A percentile compares a stretch with the other conserved stretches of the same genome.
These are phyloP conservation scores for Drosophila fuyamai DNA, from an alignment of 1,140 invertebrate species.

Conservation along the genomic window DNA sequence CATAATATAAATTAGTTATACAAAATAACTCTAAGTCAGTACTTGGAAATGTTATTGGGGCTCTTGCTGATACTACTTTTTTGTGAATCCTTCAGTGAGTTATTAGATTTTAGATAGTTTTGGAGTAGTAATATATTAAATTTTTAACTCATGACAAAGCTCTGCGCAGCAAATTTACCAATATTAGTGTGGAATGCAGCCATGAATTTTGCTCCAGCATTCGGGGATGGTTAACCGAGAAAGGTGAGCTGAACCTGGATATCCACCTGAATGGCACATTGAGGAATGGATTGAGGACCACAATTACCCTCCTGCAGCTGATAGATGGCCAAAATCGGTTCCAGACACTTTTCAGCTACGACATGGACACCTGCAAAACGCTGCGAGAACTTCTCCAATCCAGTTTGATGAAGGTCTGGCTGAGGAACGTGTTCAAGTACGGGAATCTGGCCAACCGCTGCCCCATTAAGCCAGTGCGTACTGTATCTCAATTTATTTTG, in stretches of 20 bases:
- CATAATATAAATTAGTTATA: slow-evolving; percentile 3
- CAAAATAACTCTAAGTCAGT: background rate
- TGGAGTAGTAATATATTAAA: background rate
- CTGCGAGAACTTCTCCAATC: slow-evolving; percentile 37
- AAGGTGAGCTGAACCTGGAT: slow-evolving; percentile 33
- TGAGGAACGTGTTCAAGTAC: slow-evolving; percentile 62
- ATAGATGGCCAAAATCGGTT: slow-evolving; percentile 28
- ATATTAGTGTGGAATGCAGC: slow-evolving; percentile 29
- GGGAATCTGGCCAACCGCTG: slow-evolving; percentile 50
- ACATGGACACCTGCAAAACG: slow-evolving; percentile 58
- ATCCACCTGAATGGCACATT: slow-evolving; percentile 39
- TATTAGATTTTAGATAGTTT: background rate
- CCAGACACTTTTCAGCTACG: slow-evolving; percentile 56
- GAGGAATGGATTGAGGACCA: slow-evolving; percentile 26
- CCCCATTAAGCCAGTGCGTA: slow-evolving; percentile 55
- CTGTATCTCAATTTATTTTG: no score
- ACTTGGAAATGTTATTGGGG: slow-evolving; percentile 12
- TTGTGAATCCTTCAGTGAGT: slow-evolving; percentile 38
- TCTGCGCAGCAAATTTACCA: slow-evolving; percentile 36
- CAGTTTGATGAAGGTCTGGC: slow-evolving; percentile 52
- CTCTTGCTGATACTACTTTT: slow-evolving; percentile 2
- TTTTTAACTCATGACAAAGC: background rate
- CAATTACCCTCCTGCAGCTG: slow-evolving; percentile 35
- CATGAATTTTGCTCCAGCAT: slow-evolving; percentile 21
- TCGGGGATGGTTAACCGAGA: slow-evolving; percentile 29